These are phyloP conservation scores for Bombyx mori DNA, from an alignment of 1,140 invertebrate species.

Conservation along the genomic window ASM3026992v2 NC_085126.1:8465501-8466000, in stretches of 20 bases:
- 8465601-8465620: slow-evolving; percentile 16
- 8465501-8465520: slow-evolving; percentile 7
- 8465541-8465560: slow-evolving; percentile 18
- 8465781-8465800: neutral
- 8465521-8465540: slow-evolving; percentile 14
- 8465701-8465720: slow-evolving; percentile 24
- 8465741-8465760: neutral
- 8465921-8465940: slow-evolving; percentile 12
- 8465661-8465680: slow-evolving; percentile 31
- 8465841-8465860: neutral
- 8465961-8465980: slow-evolving; percentile 24
- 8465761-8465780: neutral
- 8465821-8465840: neutral
- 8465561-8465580: slow-evolving; percentile 4
- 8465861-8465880: neutral
- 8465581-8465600: slow-evolving; percentile 3
- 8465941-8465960: slow-evolving; percentile 21
- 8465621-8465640: neutral
- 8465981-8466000: slow-evolving; percentile 16
- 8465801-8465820: neutral
- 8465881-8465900: slow-evolving; percentile 15
- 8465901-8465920: slow-evolving; percentile 5
- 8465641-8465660: slow-evolving; percentile 26
- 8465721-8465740: neutral
- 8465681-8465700: slow-evolving; percentile 19